Conservation (phyloP, 2,113 vertebrate species). For the Corydoras maculifer region DNA sequence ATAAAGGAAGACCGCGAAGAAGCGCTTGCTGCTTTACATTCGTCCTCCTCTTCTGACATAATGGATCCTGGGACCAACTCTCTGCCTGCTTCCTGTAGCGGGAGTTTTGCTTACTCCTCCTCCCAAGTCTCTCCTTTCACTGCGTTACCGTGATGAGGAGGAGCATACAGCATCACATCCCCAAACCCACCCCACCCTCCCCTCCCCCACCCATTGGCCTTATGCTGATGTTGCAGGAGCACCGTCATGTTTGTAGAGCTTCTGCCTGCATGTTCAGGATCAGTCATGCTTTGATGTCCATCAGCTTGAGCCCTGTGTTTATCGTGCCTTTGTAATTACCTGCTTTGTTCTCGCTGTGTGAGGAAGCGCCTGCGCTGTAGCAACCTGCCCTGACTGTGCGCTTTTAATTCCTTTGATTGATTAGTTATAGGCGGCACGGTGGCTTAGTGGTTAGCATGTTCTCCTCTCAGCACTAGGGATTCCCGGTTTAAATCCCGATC, state of each 20-base stretch:
- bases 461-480: too few relatives aligned
- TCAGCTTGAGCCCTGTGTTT: conserved; percentile 64
- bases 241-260: conserved; percentile 32
- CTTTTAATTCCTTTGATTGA: conserved; percentile 7
- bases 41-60: too few relatives aligned
- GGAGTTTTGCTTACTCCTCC: conserved; percentile 56
- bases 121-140: conserved; percentile 34
- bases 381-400: neutral
- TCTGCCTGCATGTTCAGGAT: conserved; percentile 48
- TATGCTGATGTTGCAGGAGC: conserved; percentile 28
- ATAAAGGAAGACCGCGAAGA: too few relatives aligned
- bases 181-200: too few relatives aligned
- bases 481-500: too few relatives aligned
- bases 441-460: too few relatives aligned
- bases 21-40: too few relatives aligned
- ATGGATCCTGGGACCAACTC: neutral
- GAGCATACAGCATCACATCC: conserved; percentile 43
- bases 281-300: conserved; percentile 63
- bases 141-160: conserved; percentile 51
- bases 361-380: neutral
- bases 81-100: conserved; percentile 54
- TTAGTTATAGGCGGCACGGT: too few relatives aligned
- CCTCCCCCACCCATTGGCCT: neutral
- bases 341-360: conserved; percentile 32
- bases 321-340: conserved; percentile 64